A percentile compares a stretch with the other conserved stretches of the same genome.
phyloP scores from a whole-genome alignment of 2,113 vertebrate species.

The Dasyurus viverrinus region DNA sequence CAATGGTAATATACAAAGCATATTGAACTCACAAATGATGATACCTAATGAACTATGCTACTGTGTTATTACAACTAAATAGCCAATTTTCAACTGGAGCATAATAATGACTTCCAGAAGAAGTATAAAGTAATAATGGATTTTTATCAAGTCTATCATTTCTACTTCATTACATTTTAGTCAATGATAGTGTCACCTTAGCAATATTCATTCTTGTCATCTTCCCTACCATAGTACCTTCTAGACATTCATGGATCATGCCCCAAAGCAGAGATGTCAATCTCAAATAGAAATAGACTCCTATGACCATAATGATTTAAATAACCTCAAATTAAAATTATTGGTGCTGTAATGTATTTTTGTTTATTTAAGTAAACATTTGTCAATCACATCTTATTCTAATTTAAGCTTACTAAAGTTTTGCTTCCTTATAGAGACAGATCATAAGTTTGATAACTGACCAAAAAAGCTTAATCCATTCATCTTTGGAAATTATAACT shows the following conservation, averaged over 20 bases:
- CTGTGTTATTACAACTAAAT: not conserved
- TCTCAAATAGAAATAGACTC: not conserved
- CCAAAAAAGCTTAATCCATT: not conserved
- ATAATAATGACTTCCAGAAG: not conserved
- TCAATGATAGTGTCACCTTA: not conserved
- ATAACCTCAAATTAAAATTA: not conserved
- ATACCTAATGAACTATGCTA: accelerated
- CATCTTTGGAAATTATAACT: not conserved
- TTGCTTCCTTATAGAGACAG: not conserved
- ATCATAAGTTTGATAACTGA: not conserved
- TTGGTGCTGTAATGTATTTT: not conserved
- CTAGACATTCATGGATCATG: not conserved
- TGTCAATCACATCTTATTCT: not conserved
- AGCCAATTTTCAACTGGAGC: not conserved
- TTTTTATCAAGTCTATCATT: not conserved
- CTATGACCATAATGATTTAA: not conserved
- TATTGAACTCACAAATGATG: not conserved
- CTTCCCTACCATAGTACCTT: not conserved
- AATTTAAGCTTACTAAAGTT: not conserved
- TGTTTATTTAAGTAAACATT: not conserved
- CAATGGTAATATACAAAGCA: not conserved
- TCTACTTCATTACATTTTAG: slow-evolving; percentile 28
- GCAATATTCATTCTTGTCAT: not conserved
- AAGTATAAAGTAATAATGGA: not conserved
- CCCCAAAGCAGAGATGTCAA: not conserved